These are phyloP conservation scores for Enteromius treurensis DNA, from an alignment of 2,797 vertebrate genomes.

Conservation along the genomic window DNA sequence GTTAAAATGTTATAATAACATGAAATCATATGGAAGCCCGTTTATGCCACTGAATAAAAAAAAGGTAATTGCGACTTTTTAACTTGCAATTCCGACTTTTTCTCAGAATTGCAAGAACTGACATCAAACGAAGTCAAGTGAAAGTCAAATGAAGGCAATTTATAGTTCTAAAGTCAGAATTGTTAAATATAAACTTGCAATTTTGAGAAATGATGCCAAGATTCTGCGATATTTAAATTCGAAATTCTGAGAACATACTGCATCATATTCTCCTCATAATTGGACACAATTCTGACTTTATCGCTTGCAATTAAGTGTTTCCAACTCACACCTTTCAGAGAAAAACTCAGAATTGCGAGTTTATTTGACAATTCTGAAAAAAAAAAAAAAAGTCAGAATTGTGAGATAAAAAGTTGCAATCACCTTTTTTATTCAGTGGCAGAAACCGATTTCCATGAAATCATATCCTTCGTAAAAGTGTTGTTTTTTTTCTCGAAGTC, in stretches of 20 bases:
- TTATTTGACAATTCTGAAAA: too few species aligned
- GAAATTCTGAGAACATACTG: not conserved
- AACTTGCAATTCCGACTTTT: too few species aligned
- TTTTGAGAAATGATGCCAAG: too few species aligned
- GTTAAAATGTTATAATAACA: not conserved
- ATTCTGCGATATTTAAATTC: too few species aligned
- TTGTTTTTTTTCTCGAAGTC: not conserved
- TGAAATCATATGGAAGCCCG: not conserved
- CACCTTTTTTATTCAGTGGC: not conserved
- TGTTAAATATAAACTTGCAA: not conserved
- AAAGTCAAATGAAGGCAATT: too few species aligned
- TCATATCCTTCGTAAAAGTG: not conserved
- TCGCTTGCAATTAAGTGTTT: not conserved
- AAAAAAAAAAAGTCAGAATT: not conserved
- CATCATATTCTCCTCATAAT: not conserved
- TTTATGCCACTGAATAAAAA: not conserved
- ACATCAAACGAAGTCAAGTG: too few species aligned
- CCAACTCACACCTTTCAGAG: not conserved
- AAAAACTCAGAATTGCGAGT: not conserved
- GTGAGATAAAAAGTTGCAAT: not conserved
- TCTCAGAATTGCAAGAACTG: too few species aligned
- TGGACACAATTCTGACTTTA: not conserved
- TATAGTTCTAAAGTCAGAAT: too few species aligned
- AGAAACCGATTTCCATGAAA: not conserved
- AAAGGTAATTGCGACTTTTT: too few species aligned